A percentile compares a stretch with the other conserved stretches of the same genome.
Conservation (phyloP, 2,113 vertebrate species). For the Vanacampus margaritifer region DNA sequence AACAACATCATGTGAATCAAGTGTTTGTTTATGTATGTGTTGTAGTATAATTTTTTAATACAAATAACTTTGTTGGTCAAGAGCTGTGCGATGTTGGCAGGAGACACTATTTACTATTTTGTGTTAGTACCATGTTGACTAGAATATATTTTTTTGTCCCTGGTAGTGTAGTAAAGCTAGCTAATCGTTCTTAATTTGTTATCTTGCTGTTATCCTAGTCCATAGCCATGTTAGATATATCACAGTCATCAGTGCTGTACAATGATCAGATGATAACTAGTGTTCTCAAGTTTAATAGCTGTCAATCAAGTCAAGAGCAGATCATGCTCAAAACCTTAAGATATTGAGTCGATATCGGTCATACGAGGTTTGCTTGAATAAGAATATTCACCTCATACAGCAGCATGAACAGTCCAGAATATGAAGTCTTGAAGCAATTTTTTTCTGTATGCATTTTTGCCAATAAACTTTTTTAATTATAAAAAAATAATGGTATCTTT, state of each 20-base stretch:
- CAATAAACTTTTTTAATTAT: slow-evolving; percentile 65
- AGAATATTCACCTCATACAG: slow-evolving; percentile 43
- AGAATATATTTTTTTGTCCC: slow-evolving; percentile 61
- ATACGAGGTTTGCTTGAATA: slow-evolving; percentile 55
- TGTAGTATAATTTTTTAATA: slow-evolving; percentile 50
- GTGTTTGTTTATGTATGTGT: slow-evolving; percentile 49
- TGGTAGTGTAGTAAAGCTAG: slow-evolving; percentile 51
- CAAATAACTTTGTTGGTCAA: slow-evolving; percentile 29
- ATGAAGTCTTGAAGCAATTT: slow-evolving; percentile 61
- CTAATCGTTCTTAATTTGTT: slow-evolving; percentile 54
- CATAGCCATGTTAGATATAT: slow-evolving; percentile 5
- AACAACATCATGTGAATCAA: slow-evolving; percentile 23
- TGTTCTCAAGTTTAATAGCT: slow-evolving; percentile 69
- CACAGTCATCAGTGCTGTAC: slow-evolving; percentile 51
- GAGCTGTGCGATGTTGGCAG: slow-evolving; percentile 27
- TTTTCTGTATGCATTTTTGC: slow-evolving; percentile 69
- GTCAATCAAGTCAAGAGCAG: slow-evolving; percentile 71
- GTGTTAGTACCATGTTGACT: slow-evolving; percentile 66
- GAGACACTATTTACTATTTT: slow-evolving; percentile 54
- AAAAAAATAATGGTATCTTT: background rate
- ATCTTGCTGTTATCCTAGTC: slow-evolving; percentile 38
- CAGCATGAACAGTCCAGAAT: slow-evolving; percentile 47
- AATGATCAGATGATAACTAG: slow-evolving; percentile 33
- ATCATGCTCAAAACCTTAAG: slow-evolving; percentile 57
- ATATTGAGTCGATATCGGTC: slow-evolving; percentile 43